These are phyloP conservation scores for Aptenodytes patagonicus DNA, from an alignment of 2,113 vertebrate genomes.

Conservation along the genomic window DNA sequence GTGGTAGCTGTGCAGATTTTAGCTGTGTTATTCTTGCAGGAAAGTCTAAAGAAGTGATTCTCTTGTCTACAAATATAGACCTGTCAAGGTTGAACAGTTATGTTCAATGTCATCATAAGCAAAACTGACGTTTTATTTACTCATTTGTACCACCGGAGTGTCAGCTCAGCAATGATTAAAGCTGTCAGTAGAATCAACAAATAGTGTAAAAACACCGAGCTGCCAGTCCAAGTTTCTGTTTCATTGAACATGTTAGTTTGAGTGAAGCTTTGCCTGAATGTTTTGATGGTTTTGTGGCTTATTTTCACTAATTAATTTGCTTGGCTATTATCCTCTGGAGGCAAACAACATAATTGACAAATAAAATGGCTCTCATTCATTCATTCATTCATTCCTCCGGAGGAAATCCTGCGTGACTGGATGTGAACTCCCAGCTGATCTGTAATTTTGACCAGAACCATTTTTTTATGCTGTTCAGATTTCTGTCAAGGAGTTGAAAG, in stretches of 20 bases:
- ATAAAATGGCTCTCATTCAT: slow-evolving; percentile 35
- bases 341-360: slow-evolving; percentile 21
- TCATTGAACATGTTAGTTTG: slow-evolving; percentile 39
- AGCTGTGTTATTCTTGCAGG: slow-evolving; percentile 38
- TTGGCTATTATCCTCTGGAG: slow-evolving; percentile 41
- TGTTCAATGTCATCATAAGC: slow-evolving; percentile 44
- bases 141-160: slow-evolving; percentile 53
- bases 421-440: slow-evolving; percentile 19
- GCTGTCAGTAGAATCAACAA: slow-evolving; percentile 53
- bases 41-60: slow-evolving; percentile 27
- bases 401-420: slow-evolving; percentile 3
- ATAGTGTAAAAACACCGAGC: slow-evolving; percentile 27
- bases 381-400: background rate
- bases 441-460: background rate
- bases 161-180: slow-evolving; percentile 59
- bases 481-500: slow-evolving; percentile 1
- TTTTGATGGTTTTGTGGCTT: slow-evolving; percentile 59
- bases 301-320: slow-evolving; percentile 57
- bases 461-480: background rate
- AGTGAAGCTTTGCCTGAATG: slow-evolving; percentile 47
- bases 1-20: slow-evolving; percentile 2
- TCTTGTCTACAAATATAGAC: slow-evolving; percentile 37
- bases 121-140: slow-evolving; percentile 64
- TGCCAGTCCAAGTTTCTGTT: slow-evolving; percentile 48
- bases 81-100: slow-evolving; percentile 43